These are phyloP conservation scores for Sterrhoptilus dennistouni DNA, from an alignment of 2,113 vertebrate genomes.

Conservation along the genomic window DNA sequence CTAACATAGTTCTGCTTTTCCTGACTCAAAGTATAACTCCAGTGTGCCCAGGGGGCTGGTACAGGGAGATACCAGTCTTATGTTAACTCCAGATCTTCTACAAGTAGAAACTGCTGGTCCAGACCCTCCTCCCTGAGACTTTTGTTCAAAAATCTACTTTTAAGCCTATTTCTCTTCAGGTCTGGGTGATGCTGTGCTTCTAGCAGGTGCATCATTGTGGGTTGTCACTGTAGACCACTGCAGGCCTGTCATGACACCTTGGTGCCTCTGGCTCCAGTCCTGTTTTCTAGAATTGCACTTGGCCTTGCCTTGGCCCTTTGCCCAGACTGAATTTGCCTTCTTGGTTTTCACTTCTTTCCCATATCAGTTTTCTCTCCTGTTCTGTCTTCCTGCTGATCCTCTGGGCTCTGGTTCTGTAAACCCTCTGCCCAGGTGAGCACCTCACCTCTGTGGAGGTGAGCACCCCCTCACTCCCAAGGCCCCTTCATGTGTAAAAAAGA, in stretches of 20 bases:
- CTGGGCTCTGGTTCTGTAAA: background rate
- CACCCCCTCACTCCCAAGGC: background rate
- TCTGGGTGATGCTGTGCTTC: background rate
- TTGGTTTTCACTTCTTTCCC: constrained; percentile 62
- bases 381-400: background rate
- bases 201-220: background rate
- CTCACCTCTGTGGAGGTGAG: background rate
- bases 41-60: background rate
- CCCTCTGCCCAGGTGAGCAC: background rate
- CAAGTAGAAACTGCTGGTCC: background rate
- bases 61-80: background rate
- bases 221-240: background rate
- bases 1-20: background rate
- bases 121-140: background rate
- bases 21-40: background rate
- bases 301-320: constrained; percentile 50
- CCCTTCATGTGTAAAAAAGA: background rate
- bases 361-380: constrained; percentile 5
- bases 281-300: constrained; percentile 57
- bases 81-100: background rate
- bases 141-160: background rate
- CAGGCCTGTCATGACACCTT: background rate
- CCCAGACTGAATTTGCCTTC: constrained; percentile 47
- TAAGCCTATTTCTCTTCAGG: background rate
- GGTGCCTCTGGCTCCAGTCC: constrained; percentile 13